A percentile compares a stretch with the other conserved stretches of the same genome.
Conservation (phyloP, 2,113 vertebrate species). For the Ctenomys sociabilis region DNA sequence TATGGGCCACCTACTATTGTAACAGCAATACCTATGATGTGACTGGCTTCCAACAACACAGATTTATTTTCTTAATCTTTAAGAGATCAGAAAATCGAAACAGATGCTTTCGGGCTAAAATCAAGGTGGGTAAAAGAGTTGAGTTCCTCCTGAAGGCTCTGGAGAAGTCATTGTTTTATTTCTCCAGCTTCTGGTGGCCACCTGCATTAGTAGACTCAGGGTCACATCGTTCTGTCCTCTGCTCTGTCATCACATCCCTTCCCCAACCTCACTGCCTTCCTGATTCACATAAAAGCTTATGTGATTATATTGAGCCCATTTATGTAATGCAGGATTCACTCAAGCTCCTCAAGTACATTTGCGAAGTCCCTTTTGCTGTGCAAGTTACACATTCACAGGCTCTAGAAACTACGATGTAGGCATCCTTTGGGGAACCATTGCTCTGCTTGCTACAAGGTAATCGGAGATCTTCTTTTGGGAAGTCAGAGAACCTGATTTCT, state of each 20-base stretch:
- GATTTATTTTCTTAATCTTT: background rate
- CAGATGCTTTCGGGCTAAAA: background rate
- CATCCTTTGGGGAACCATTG: background rate
- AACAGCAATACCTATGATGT: background rate
- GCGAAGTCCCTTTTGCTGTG: background rate
- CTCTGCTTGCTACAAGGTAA: background rate
- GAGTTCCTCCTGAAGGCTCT: background rate
- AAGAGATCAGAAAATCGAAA: background rate
- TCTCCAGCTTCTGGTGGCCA: background rate
- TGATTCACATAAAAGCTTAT: background rate
- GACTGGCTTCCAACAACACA: background rate
- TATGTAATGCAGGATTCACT: background rate
- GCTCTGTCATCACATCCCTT: background rate
- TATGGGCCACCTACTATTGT: background rate
- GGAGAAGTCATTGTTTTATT: background rate
- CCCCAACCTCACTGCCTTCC: background rate
- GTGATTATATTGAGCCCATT: background rate
- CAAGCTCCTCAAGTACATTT: background rate
- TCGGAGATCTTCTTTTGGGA: background rate
- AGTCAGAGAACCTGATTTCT: background rate
- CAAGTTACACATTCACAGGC: background rate
- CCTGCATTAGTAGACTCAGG: background rate
- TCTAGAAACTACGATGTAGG: background rate
- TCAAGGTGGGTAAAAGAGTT: background rate
- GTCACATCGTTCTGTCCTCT: background rate